These are phyloP conservation scores for Sinosuthora webbiana DNA, from an alignment of 2,113 vertebrate genomes.

Conservation along the genomic window DNA sequence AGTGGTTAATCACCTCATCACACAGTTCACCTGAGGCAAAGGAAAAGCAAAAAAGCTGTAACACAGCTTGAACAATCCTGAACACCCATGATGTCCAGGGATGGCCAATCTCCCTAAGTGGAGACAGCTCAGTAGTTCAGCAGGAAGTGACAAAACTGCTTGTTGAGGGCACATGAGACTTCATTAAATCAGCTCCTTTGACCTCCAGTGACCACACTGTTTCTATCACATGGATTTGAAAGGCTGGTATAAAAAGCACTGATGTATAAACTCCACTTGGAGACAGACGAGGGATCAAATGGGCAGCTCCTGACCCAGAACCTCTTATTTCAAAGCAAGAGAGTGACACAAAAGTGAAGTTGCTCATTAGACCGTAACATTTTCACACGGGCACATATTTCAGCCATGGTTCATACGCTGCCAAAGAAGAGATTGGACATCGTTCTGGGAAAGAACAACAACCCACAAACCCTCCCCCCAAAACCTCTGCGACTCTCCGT, in stretches of 20 bases:
- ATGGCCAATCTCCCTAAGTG: not conserved
- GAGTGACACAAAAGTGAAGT: conserved; percentile 2
- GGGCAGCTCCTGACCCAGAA: conserved; percentile 17
- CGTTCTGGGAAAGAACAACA: conserved; percentile 43
- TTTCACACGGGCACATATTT: conserved; percentile 37
- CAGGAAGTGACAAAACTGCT: not conserved
- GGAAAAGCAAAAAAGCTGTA: conserved; percentile 5
- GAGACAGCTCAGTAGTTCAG: not conserved
- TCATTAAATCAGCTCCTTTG: not conserved
- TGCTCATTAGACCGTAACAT: not conserved
- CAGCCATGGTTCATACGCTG: not conserved
- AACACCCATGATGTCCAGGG: not conserved
- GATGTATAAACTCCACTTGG: not conserved
- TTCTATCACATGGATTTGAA: not conserved
- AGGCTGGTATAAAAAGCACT: not conserved
- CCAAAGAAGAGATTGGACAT: conserved; percentile 5
- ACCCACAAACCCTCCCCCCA: not conserved
- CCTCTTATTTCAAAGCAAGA: conserved; percentile 16
- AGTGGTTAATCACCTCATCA: conserved; percentile 89
- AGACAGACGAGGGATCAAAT: not conserved
- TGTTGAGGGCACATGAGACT: not conserved
- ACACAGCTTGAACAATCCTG: not conserved
- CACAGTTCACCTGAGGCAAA: conserved; percentile 86
- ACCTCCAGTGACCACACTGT: not conserved
- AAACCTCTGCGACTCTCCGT: not conserved